Evolutionary conservation across 2,797 vertebrate species (phyloP).

Genomic region (Cossypha caffra): DNA sequence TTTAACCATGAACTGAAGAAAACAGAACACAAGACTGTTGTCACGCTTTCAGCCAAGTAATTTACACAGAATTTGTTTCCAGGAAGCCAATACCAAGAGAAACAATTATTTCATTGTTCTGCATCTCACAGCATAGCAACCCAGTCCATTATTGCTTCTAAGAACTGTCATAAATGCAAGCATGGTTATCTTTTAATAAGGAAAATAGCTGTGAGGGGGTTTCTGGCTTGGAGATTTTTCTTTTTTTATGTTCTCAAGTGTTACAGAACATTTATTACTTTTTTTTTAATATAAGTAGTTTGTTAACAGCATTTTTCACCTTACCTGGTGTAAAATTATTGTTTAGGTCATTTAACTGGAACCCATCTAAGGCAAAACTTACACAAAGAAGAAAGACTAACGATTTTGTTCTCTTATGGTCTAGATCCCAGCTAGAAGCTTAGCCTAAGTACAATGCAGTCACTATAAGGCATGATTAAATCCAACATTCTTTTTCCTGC

Average conservation of each 20-base stretch:
- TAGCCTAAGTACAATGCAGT: conserved; percentile 58
- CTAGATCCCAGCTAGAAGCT: conserved; percentile 52
- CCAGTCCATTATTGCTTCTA: conserved; percentile 48
- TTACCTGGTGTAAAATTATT: conserved; percentile 9
- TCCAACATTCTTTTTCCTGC: conserved; percentile 69
- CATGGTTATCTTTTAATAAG: conserved; percentile 54
- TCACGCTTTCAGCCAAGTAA: conserved; percentile 43
- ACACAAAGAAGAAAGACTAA: conserved; percentile 29
- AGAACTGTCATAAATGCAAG: conserved; percentile 48
- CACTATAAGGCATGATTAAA: conserved; percentile 71
- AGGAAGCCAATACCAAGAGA: conserved; percentile 61
- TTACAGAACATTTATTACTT: conserved; percentile 23
- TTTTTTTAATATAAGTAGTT: neutral
- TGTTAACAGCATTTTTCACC: conserved; percentile 20
- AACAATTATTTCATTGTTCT: conserved; percentile 70
- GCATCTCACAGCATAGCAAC: conserved; percentile 60
- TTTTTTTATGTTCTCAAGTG: neutral
- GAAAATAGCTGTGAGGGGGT: conserved; percentile 25
- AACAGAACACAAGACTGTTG: conserved; percentile 33
- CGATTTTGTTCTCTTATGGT: conserved; percentile 36
- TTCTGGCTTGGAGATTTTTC: neutral
- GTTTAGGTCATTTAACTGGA: conserved; percentile 19
- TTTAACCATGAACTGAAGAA: conserved; percentile 22
- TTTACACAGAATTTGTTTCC: conserved; percentile 64
- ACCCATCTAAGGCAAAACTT: conserved; percentile 2